Percentiles rank a stretch among this genome's conserved stretches.
Evolutionary conservation across 2,113 vertebrate species (phyloP).

Genomic region (Rhea americana): DNA sequence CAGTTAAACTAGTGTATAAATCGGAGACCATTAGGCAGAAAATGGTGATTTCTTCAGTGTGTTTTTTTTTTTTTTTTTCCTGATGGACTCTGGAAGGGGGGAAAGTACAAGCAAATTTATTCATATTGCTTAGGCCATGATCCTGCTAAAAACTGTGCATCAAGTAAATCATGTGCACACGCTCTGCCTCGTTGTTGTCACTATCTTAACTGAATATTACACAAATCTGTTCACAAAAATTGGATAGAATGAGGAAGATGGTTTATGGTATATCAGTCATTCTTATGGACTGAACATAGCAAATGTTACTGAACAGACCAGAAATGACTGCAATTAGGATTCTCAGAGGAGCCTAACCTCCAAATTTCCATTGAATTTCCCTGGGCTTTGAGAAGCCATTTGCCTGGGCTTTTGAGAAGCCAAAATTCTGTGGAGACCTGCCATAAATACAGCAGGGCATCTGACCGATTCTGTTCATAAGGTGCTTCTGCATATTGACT

Average conservation of each 20-base stretch:
- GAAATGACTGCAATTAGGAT: no score
- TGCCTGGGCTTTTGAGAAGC: background rate
- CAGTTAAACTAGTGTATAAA: background rate
- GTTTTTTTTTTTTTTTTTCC: rapidly evolving
- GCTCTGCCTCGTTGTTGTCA: background rate
- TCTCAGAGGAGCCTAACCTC: background rate
- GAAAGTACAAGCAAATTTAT: background rate
- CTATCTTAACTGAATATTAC: background rate
- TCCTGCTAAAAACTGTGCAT: rapidly evolving
- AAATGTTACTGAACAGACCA: background rate
- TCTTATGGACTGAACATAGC: rapidly evolving
- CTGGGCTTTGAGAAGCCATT: background rate
- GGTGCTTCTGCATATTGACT: no score
- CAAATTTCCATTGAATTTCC: rapidly evolving
- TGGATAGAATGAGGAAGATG: background rate
- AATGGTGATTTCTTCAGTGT: rapidly evolving
- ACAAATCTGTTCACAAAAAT: rapidly evolving
- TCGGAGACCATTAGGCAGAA: background rate
- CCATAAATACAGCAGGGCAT: no score
- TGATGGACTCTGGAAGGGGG: no score
- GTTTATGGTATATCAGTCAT: background rate
- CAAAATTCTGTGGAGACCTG: background rate
- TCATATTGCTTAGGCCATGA: background rate
- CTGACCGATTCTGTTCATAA: background rate
- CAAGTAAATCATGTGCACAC: rapidly evolving